Evolutionary conservation across 1,140 invertebrate species (phyloP).

Genomic region (Drosophila sp.): DNA sequence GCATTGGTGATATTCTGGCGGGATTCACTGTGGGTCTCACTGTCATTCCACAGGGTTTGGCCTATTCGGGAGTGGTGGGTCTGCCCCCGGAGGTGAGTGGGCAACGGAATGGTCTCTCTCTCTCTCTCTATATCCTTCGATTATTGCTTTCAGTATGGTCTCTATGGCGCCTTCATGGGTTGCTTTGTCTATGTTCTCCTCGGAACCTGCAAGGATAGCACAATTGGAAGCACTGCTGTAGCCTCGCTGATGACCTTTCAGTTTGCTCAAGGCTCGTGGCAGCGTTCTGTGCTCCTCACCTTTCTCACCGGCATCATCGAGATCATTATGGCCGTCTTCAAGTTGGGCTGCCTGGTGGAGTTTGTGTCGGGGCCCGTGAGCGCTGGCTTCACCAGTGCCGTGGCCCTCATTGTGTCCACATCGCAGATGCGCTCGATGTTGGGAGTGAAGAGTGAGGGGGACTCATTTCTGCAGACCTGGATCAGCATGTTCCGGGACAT

Average conservation of each 20-base stretch:
- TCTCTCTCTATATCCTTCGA: not conserved
- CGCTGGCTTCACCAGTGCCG: slow-evolving; percentile 96
- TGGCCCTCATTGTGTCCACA: slow-evolving; percentile 94
- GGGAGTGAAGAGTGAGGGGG: slow-evolving; percentile 89
- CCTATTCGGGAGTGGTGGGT: slow-evolving; percentile 93
- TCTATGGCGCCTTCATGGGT: slow-evolving; percentile 96
- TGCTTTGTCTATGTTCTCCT: slow-evolving; percentile 95
- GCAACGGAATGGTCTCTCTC: not conserved
- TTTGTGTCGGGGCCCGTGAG: slow-evolving; percentile 97
- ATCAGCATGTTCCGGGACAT: slow-evolving; percentile 87
- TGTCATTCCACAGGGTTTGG: slow-evolving; percentile 91
- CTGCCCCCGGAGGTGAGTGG: slow-evolving; percentile 86
- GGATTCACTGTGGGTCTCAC: slow-evolving; percentile 94
- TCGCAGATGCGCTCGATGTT: slow-evolving; percentile 95
- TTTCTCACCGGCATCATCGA: slow-evolving; percentile 93
- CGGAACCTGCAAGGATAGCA: slow-evolving; percentile 95
- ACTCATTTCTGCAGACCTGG: slow-evolving; percentile 90
- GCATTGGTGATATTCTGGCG: slow-evolving; percentile 90
- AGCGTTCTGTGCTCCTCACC: slow-evolving; percentile 91
- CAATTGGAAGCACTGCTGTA: slow-evolving; percentile 94
- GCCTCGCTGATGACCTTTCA: slow-evolving; percentile 93
- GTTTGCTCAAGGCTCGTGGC: slow-evolving; percentile 87
- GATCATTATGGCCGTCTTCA: slow-evolving; percentile 93
- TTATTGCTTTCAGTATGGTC: slow-evolving; percentile 86
- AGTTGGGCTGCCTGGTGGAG: slow-evolving; percentile 95